phyloP scores from a whole-genome alignment of 2,797 vertebrate genomes.

The Triplophysa yarkandensis region DNA sequence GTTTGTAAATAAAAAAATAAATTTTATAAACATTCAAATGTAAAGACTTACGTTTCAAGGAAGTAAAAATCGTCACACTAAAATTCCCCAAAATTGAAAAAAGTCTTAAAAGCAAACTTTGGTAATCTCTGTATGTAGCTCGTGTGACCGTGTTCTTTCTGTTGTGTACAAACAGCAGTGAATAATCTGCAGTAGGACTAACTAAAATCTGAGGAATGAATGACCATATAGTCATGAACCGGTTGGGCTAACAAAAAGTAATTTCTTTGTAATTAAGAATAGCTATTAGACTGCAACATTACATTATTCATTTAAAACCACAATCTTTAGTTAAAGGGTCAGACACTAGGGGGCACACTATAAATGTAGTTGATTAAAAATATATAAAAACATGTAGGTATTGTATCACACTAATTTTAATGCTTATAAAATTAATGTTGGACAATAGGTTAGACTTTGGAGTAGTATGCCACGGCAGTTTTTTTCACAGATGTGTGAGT shows the following conservation, averaged over 20 bases:
- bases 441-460: constrained; percentile 52
- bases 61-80: constrained; percentile 9
- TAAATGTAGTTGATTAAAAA: too few species aligned
- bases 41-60: constrained; percentile 59
- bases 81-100: constrained; percentile 20
- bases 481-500: constrained; percentile 36
- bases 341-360: background rate
- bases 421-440: background rate
- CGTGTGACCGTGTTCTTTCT: constrained; percentile 26
- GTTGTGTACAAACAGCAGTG: constrained; percentile 44
- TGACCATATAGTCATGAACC: constrained; percentile 50
- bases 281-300: background rate
- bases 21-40: too few species aligned
- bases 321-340: background rate
- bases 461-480: constrained; percentile 52
- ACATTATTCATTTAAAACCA: background rate
- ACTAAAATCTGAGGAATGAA: constrained; percentile 53
- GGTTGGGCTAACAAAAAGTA: constrained; percentile 5
- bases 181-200: constrained; percentile 60
- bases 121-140: background rate
- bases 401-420: too few species aligned
- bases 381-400: too few species aligned
- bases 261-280: background rate
- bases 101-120: background rate
- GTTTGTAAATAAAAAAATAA: background rate